These are phyloP conservation scores for Silurus aristotelis DNA, from an alignment of 2,797 vertebrate genomes.

Conservation along the genomic window DNA sequence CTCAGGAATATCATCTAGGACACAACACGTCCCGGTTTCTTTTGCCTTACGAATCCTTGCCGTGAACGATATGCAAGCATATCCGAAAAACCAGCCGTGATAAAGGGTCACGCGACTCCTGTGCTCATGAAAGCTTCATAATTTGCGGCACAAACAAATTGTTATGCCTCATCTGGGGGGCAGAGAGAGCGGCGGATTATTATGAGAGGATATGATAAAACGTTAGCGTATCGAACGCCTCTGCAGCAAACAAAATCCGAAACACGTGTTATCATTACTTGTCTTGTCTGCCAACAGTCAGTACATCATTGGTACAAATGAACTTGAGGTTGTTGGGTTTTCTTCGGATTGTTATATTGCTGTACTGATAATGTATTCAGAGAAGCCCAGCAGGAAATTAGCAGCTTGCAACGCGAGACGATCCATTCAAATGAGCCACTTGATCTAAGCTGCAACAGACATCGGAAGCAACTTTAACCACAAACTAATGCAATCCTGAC, in stretches of 20 bases:
- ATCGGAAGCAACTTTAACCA: constrained; percentile 15
- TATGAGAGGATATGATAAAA: constrained; percentile 9
- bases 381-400: constrained; percentile 40
- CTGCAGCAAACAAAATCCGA: not conserved
- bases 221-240: not conserved
- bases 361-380: constrained; percentile 36
- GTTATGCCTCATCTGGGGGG: not conserved
- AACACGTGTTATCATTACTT: constrained; percentile 17
- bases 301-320: constrained; percentile 25
- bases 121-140: not conserved
- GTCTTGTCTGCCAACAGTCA: constrained; percentile 1
- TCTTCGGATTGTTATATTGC: constrained; percentile 23
- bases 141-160: constrained; percentile 2
- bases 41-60: not conserved
- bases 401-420: constrained; percentile 6
- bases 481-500: not conserved
- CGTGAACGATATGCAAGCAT: not conserved
- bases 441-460: constrained; percentile 24
- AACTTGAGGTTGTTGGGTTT: constrained; percentile 24
- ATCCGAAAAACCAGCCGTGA: not conserved
- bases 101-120: not conserved
- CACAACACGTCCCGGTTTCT: not conserved
- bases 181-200: not conserved
- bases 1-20: not conserved
- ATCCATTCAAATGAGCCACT: constrained; percentile 25